These are phyloP conservation scores for Ageneiosus marmoratus DNA, from an alignment of 2,113 vertebrate genomes.

Conservation along the genomic window DNA sequence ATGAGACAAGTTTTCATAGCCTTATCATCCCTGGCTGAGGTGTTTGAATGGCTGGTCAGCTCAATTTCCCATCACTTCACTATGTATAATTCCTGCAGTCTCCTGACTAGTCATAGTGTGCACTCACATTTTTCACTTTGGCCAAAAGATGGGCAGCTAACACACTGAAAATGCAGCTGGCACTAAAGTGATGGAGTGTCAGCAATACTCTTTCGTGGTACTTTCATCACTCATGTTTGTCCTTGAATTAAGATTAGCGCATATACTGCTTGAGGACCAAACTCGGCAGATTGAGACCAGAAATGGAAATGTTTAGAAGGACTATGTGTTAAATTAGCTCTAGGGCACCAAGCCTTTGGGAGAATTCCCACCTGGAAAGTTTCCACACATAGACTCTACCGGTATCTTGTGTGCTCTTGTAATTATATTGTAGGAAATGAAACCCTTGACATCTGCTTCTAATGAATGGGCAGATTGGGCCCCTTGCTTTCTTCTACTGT, in stretches of 20 bases:
- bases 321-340: conserved; percentile 13
- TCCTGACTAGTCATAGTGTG: not conserved
- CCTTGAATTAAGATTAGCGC: too few relatives aligned
- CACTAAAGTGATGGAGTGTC: not conserved
- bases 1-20: conserved; percentile 46
- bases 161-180: not conserved
- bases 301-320: not conserved
- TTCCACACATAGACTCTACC: conserved; percentile 58
- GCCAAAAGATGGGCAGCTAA: not conserved
- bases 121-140: not conserved
- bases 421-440: conserved; percentile 72
- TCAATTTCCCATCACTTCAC: conserved; percentile 23
- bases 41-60: conserved; percentile 32
- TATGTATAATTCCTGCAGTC: conserved; percentile 23
- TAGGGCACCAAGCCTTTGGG: not conserved
- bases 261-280: not conserved
- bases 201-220: not conserved
- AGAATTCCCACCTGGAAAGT: conserved; percentile 20
- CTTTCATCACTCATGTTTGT: too few relatives aligned
- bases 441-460: conserved; percentile 72
- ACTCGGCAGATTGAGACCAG: not conserved
- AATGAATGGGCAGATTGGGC: conserved; percentile 68
- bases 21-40: not conserved
- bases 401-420: conserved; percentile 55
- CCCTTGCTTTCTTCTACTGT: conserved; percentile 63